These are phyloP conservation scores for Prunella fulvescens DNA, from an alignment of 2,113 vertebrate species.

Conservation along the genomic window DNA sequence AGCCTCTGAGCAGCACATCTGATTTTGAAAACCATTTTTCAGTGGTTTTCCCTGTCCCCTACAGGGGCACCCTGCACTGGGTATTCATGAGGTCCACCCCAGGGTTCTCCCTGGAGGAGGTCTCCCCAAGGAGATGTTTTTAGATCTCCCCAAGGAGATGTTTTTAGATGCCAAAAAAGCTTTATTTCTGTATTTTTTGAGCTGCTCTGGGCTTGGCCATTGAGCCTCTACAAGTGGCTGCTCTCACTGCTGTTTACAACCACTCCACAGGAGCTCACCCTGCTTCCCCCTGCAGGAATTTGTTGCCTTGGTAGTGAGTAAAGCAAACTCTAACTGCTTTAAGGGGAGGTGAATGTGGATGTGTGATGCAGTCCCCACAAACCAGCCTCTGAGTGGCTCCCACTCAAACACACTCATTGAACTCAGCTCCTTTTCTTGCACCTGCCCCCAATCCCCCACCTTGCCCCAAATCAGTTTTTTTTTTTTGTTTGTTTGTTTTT, in stretches of 20 bases:
- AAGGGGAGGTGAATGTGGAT: background rate
- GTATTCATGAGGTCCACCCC: accelerated
- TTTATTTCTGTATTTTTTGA: background rate
- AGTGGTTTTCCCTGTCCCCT: background rate
- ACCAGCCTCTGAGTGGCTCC: background rate
- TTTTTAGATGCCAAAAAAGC: background rate
- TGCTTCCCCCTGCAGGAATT: background rate
- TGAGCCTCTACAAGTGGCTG: background rate
- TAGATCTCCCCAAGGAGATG: background rate
- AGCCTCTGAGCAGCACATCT: background rate
- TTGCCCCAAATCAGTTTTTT: background rate
- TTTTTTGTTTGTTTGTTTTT: too few relatives aligned
- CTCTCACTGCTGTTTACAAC: background rate
- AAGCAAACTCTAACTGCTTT: background rate
- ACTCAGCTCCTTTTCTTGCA: background rate
- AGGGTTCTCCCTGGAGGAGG: too few relatives aligned
- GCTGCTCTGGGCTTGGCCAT: background rate
- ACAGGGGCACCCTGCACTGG: accelerated
- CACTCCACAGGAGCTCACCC: background rate
- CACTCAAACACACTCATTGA: background rate
- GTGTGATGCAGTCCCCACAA: background rate
- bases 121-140: background rate
- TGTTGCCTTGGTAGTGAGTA: constrained; percentile 45
- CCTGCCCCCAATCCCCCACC: background rate
- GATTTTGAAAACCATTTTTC: too few relatives aligned